These are phyloP conservation scores for Amphimallon solstitiale DNA, from an alignment of 2,888 invertebrate genomes.

Conservation along the genomic window DNA sequence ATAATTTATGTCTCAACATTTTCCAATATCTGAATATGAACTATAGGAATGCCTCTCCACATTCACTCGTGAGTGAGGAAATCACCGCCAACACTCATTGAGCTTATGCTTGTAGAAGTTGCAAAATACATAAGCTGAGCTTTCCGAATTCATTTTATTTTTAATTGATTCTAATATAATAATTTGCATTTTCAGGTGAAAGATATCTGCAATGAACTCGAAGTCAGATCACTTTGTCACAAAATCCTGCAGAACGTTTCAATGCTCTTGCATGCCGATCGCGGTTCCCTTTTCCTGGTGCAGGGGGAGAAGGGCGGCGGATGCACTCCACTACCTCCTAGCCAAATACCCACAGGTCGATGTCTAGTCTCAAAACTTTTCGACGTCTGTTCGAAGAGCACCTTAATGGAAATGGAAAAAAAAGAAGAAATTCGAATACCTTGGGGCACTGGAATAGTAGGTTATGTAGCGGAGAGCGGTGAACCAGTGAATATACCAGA, in stretches of 20 bases:
- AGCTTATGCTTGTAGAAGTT: too few relatives aligned
- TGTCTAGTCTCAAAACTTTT: slow-evolving; percentile 93
- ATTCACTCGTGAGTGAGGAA: too few relatives aligned
- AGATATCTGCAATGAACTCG: slow-evolving; percentile 96
- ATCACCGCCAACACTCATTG: too few relatives aligned
- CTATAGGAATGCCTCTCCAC: too few relatives aligned
- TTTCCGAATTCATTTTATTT: too few relatives aligned
- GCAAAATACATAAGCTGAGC: too few relatives aligned
- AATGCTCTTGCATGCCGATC: slow-evolving; percentile 89
- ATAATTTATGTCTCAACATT: too few relatives aligned
- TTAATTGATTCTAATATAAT: too few relatives aligned
- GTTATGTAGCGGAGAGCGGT: slow-evolving; percentile 92
- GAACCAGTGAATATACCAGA: slow-evolving; percentile 95
- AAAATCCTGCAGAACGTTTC: slow-evolving; percentile 96
- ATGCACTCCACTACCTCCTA: slow-evolving; percentile 58
- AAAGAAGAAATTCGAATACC: slow-evolving; percentile 93
- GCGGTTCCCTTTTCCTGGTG: slow-evolving; percentile 92
- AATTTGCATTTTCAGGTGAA: slow-evolving; percentile 78
- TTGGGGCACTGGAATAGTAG: slow-evolving; percentile 95
- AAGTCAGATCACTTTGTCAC: slow-evolving; percentile 92
- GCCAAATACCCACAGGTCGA: slow-evolving; percentile 63
- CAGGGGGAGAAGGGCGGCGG: slow-evolving; percentile 71
- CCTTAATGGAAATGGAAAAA: slow-evolving; percentile 91
- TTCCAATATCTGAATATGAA: too few relatives aligned
- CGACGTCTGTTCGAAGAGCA: slow-evolving; percentile 93